These are phyloP conservation scores for Grus americana DNA, from an alignment of 2,113 vertebrate genomes.

Conservation along the genomic window DNA sequence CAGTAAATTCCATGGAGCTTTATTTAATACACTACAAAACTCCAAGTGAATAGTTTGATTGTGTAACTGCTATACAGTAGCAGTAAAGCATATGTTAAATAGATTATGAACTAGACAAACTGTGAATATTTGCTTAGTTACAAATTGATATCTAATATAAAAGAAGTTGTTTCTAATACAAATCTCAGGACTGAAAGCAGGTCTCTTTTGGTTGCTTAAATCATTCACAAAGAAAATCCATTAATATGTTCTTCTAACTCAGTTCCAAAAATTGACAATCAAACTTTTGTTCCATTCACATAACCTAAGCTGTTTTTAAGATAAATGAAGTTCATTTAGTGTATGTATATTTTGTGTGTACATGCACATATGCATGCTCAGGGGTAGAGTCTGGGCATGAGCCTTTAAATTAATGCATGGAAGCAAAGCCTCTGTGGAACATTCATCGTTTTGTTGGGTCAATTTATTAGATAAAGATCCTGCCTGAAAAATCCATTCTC, in stretches of 20 bases:
- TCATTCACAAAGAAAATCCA: neutral
- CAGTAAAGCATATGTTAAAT: neutral
- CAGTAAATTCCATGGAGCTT: neutral
- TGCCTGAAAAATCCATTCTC: neutral
- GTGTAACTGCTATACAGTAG: neutral
- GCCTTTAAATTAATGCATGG: neutral
- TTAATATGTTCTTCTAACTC: neutral
- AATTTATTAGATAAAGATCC: neutral
- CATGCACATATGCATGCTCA: fast-evolving
- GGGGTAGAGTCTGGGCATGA: neutral
- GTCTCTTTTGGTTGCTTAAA: neutral
- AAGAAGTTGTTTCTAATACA: neutral
- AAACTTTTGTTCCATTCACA: neutral
- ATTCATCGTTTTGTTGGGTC: neutral
- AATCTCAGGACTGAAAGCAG: neutral
- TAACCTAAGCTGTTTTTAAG: neutral
- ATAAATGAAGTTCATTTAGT: neutral
- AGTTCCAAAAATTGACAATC: neutral
- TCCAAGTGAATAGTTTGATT: neutral
- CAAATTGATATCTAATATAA: neutral
- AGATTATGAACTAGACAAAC: neutral
- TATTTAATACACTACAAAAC: neutral
- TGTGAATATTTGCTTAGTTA: neutral
- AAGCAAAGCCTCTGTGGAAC: neutral
- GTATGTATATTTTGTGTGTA: neutral